Percentiles rank a stretch among this genome's conserved stretches.
Conservation (phyloP, 2,888 invertebrate species). For the Volucella inanis region DNA sequence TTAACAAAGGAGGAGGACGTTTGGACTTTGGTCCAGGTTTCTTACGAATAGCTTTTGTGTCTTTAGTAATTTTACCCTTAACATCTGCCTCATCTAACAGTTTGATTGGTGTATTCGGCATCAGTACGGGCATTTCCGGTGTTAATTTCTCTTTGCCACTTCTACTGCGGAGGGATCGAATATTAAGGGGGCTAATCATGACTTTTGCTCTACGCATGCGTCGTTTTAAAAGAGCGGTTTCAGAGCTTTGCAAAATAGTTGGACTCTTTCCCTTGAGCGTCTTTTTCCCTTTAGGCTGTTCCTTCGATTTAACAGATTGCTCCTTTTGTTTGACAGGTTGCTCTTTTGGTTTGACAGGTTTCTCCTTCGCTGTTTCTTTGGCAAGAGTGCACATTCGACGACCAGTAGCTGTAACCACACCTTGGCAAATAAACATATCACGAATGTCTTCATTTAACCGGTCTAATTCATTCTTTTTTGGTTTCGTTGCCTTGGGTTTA, state of each 20-base stretch:
- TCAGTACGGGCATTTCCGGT: conserved; percentile 76
- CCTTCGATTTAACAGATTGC: conserved; percentile 7
- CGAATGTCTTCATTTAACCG: conserved; percentile 87
- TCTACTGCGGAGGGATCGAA: conserved; percentile 55
- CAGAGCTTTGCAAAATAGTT: no score
- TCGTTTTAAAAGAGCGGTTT: not conserved
- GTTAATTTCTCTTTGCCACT: not conserved
- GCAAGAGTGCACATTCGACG: conserved; percentile 84
- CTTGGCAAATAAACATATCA: conserved; percentile 86
- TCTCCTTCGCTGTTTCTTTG: conserved; percentile 72
- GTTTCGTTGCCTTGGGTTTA: conserved; percentile 76
- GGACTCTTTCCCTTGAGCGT: not conserved
- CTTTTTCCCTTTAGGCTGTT: conserved; percentile 30
- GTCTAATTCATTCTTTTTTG: conserved; percentile 84
- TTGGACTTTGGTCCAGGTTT: conserved; percentile 55
- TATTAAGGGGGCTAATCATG: conserved; percentile 66
- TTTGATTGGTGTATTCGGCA: conserved; percentile 77
- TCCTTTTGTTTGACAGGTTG: conserved; percentile 2
- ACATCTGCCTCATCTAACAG: conserved; percentile 62
- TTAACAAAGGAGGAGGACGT: not conserved
- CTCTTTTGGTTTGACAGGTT: conserved; percentile 29
- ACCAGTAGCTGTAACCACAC: conserved; percentile 85
- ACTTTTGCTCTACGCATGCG: conserved; percentile 71
- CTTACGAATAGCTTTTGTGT: conserved; percentile 21
- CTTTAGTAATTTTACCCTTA: not conserved